These are phyloP conservation scores for Amblyopsis hoosieri DNA, from an alignment of 2,797 vertebrate species.

Conservation along the genomic window DNA sequence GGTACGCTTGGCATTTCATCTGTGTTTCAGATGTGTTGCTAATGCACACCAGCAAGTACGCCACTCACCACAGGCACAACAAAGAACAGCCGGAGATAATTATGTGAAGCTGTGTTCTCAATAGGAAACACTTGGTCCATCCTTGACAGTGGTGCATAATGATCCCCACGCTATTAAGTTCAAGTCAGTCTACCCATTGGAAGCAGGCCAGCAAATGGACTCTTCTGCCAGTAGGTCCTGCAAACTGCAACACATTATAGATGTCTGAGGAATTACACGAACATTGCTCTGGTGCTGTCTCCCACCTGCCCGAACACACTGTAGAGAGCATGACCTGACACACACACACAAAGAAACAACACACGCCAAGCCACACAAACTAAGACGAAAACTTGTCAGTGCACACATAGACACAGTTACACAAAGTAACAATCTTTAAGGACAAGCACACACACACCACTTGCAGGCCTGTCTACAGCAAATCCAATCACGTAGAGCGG, in stretches of 20 bases:
- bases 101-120: slow-evolving; percentile 43
- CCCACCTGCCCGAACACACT: no score
- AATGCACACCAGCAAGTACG: slow-evolving; percentile 45
- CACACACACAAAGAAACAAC: slow-evolving; percentile 32
- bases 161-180: slow-evolving; percentile 53
- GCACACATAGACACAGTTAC: not conserved
- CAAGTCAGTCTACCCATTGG: slow-evolving; percentile 24
- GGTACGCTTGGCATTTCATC: slow-evolving; percentile 37
- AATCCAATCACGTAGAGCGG: slow-evolving; percentile 76
- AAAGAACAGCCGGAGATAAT: slow-evolving; percentile 52
- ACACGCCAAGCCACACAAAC: slow-evolving; percentile 2
- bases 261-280: not conserved
- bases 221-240: slow-evolving; percentile 55
- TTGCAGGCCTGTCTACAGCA: slow-evolving; percentile 54
- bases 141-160: slow-evolving; percentile 54
- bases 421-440: slow-evolving; percentile 4
- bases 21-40: slow-evolving; percentile 65
- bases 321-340: slow-evolving; percentile 55
- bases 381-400: slow-evolving; percentile 11
- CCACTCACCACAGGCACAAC: slow-evolving; percentile 50
- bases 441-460: slow-evolving; percentile 37
- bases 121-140: slow-evolving; percentile 44
- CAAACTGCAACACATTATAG: slow-evolving; percentile 69
- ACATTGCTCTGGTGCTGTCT: no score
- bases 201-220: slow-evolving; percentile 47